Evolutionary conservation across 2,113 vertebrate genomes (phyloP).

Genomic region (Saccopteryx leptura): DNA sequence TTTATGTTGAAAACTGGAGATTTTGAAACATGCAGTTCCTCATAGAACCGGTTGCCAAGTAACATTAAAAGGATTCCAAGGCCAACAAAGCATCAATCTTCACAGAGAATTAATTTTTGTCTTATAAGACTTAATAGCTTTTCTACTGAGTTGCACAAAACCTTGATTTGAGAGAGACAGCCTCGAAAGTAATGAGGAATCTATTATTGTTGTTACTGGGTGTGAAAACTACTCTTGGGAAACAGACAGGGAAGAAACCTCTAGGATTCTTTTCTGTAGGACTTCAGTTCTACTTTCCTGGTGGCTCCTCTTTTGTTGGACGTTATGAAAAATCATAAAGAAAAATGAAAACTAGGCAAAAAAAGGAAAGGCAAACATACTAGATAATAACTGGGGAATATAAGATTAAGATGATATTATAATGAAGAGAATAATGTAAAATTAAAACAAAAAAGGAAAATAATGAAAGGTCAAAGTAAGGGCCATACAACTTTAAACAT

Average conservation of each 20-base stretch:
- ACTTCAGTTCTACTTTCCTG: neutral
- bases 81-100: conserved; percentile 17
- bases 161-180: neutral
- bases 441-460: neutral
- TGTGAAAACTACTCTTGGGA: neutral
- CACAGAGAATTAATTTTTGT: conserved; percentile 52
- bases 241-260: neutral
- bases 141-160: conserved; percentile 13
- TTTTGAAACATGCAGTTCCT: conserved; percentile 25
- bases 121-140: conserved; percentile 18
- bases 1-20: conserved; percentile 38
- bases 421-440: neutral
- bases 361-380: neutral
- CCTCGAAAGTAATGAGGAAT: neutral
- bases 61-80: conserved; percentile 47
- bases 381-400: neutral
- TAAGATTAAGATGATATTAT: neutral
- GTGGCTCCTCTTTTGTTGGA: neutral
- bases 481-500: conserved; percentile 38
- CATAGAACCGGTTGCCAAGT: conserved; percentile 49
- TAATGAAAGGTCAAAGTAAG: conserved; percentile 18
- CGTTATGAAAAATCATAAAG: neutral
- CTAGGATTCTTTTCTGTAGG: neutral
- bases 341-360: neutral
- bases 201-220: neutral